Evolutionary conservation across 37 sponge, comb jelly and placozoan species (phyloP).

Genomic region (Chondrosia reniformis): DNA sequence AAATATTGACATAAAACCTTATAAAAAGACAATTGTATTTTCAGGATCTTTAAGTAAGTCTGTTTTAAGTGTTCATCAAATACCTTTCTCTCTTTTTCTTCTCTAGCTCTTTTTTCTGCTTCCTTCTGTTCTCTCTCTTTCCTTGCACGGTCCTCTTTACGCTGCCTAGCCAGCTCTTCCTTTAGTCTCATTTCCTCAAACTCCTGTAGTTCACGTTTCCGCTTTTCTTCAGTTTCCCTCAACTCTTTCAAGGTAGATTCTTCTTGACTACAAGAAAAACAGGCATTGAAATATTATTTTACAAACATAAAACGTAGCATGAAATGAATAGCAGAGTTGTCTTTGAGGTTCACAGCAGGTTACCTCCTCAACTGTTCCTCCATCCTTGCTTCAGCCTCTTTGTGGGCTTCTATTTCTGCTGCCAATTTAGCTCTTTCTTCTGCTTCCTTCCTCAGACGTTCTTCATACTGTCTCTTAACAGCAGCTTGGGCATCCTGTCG

Average conservation of each 20-base stretch:
- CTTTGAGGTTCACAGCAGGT: not conserved
- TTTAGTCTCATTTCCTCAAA: not conserved
- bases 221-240: not conserved
- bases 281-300: not conserved
- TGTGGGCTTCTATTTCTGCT: constrained; percentile 45
- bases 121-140: constrained; percentile 3
- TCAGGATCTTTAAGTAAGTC: not conserved
- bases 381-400: constrained; percentile 54
- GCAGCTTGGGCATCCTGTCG: constrained; percentile 8
- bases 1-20: too few relatives aligned
- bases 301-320: too few relatives aligned
- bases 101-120: not conserved
- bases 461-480: constrained; percentile 16
- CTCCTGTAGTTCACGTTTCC: not conserved
- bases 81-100: constrained; percentile 21
- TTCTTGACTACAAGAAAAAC: not conserved
- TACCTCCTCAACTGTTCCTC: constrained; percentile 43
- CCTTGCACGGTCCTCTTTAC: constrained; percentile 16
- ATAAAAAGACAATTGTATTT: too few relatives aligned
- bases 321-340: not conserved
- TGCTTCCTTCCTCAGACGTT: constrained; percentile 27
- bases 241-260: not conserved
- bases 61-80: constrained; percentile 25
- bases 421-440: constrained; percentile 51
- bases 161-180: constrained; percentile 24